Evolutionary conservation across 2,888 invertebrate genomes (phyloP).

Genomic region (Ectemnius lituratus): DNA sequence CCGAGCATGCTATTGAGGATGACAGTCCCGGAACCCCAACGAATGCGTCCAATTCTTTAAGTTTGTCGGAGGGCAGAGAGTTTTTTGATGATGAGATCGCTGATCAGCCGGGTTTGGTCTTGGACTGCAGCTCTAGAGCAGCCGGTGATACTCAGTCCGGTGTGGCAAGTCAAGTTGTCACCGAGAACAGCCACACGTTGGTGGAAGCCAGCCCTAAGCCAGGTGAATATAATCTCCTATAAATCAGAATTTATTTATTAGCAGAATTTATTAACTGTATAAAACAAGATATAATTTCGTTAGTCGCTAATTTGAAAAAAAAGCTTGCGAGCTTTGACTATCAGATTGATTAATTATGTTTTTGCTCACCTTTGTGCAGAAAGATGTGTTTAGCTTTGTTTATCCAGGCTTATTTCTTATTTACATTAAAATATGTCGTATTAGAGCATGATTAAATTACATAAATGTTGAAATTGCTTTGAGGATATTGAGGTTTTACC

Average conservation of each 20-base stretch:
- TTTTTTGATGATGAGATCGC: slow-evolving; percentile 94
- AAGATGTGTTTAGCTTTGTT: too few relatives aligned
- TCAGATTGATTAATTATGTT: too few relatives aligned
- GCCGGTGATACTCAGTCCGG: slow-evolving; percentile 57
- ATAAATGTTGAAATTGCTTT: too few relatives aligned
- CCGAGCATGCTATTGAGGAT: slow-evolving; percentile 72
- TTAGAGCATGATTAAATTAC: background rate
- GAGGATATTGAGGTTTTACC: too few relatives aligned
- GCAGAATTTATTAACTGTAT: background rate
- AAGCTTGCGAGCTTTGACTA: too few relatives aligned
- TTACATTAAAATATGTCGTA: too few relatives aligned
- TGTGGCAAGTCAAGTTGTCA: slow-evolving; percentile 61
- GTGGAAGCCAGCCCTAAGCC: slow-evolving; percentile 71
- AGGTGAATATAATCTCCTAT: slow-evolving; percentile 61
- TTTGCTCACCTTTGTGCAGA: too few relatives aligned
- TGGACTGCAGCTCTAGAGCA: slow-evolving; percentile 82
- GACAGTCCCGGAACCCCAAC: slow-evolving; percentile 87
- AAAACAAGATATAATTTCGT: too few relatives aligned
- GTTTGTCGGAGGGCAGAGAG: slow-evolving; percentile 89
- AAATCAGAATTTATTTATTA: background rate
- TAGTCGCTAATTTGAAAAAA: too few relatives aligned
- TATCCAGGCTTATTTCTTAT: too few relatives aligned
- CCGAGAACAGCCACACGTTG: slow-evolving; percentile 74
- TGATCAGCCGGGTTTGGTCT: slow-evolving; percentile 91
- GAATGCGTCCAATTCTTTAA: slow-evolving; percentile 87